Conservation (phyloP, 2,888 invertebrate genomes). For the Cryptocephalus moraei region DNA sequence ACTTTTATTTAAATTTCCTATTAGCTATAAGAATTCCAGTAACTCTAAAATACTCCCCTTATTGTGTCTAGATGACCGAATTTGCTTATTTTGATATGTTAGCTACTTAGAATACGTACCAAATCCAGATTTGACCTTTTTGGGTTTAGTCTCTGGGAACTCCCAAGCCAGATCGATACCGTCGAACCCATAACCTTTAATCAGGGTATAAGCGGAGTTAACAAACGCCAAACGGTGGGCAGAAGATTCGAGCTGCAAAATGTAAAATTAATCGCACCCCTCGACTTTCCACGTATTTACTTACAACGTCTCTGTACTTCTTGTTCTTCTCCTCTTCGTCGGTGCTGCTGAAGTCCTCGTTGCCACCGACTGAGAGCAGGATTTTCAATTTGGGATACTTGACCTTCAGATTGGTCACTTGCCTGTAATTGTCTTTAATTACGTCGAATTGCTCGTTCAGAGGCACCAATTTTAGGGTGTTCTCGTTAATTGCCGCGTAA, state of each 20-base stretch:
- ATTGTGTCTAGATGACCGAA: no score
- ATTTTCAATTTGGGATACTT: slow-evolving; percentile 62
- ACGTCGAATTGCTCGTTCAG: slow-evolving; percentile 64
- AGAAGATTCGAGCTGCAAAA: slow-evolving; percentile 55
- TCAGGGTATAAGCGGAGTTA: slow-evolving; percentile 60
- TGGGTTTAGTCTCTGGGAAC: slow-evolving; percentile 68
- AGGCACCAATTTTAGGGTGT: slow-evolving; percentile 59
- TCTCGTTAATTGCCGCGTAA: slow-evolving; percentile 67
- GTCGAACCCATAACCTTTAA: slow-evolving; percentile 76
- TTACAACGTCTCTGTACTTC: slow-evolving; percentile 62
- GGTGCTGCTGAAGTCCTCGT: slow-evolving; percentile 51
- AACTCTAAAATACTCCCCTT: no score
- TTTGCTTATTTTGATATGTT: no score
- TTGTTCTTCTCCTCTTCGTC: slow-evolving; percentile 40
- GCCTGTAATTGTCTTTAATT: slow-evolving; percentile 63
- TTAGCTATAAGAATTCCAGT: no score
- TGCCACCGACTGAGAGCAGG: slow-evolving; percentile 68
- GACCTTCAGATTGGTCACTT: slow-evolving; percentile 59
- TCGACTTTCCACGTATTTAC: slow-evolving; percentile 20
- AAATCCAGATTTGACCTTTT: slow-evolving; percentile 49
- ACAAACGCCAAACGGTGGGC: slow-evolving; percentile 66
- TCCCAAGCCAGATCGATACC: slow-evolving; percentile 84
- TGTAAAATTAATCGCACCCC: neutral
- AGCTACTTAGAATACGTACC: slow-evolving; percentile 9
- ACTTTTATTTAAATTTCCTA: no score